Evolutionary conservation across 1,140 invertebrate species (phyloP).

Genomic region (Drosophila parabipectinata): DNA sequence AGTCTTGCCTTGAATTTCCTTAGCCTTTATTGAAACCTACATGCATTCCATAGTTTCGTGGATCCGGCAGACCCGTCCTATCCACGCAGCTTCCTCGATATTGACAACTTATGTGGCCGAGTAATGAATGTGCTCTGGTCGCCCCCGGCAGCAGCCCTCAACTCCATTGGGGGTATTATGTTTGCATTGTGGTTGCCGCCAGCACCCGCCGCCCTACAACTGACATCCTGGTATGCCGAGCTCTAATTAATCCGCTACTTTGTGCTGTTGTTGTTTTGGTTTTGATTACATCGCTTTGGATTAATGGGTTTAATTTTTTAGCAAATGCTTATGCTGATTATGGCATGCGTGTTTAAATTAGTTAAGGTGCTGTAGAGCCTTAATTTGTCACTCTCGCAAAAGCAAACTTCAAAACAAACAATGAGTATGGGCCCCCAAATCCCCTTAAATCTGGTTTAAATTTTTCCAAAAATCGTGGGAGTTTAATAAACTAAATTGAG

Average conservation of each 20-base stretch:
- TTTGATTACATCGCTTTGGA: slow-evolving; percentile 62
- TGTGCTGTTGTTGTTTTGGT: slow-evolving; percentile 27
- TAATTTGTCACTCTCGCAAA: neutral
- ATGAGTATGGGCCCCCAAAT: too few species aligned
- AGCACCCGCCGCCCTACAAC: neutral
- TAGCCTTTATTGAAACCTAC: neutral
- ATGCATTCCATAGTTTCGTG: neutral
- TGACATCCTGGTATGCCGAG: slow-evolving; percentile 23
- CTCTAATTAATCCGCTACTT: slow-evolving; percentile 58
- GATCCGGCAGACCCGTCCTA: neutral
- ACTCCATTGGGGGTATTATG: slow-evolving; percentile 56
- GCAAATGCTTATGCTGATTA: slow-evolving; percentile 3
- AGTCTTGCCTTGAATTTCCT: neutral
- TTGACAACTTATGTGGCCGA: slow-evolving; percentile 44
- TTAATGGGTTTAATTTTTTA: slow-evolving; percentile 58
- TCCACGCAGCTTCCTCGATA: slow-evolving; percentile 25
- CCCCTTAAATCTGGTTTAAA: too few species aligned
- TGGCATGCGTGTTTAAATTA: neutral
- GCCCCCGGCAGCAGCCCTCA: slow-evolving; percentile 36
- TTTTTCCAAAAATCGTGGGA: too few species aligned
- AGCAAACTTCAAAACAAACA: too few species aligned
- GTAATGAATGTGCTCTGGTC: slow-evolving; percentile 64
- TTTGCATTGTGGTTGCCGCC: slow-evolving; percentile 34
- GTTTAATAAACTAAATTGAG: too few species aligned
- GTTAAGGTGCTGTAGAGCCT: slow-evolving; percentile 7